Evolutionary conservation across 2,888 invertebrate species (phyloP), one percentile per base, ranked within the genome.

Genomic region (Sesia apiformis): DNA sequence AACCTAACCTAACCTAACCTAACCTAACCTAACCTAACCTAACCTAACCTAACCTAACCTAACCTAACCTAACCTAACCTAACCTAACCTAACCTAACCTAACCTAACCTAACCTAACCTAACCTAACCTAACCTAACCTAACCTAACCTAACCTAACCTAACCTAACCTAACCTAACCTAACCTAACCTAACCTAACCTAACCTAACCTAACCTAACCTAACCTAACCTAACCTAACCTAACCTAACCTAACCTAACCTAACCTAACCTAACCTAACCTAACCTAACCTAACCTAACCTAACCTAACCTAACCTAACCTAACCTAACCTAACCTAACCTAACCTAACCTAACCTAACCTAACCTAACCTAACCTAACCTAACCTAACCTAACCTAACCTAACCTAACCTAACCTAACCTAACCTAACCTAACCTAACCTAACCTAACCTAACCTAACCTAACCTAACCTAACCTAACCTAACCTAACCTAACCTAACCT

Each of bases 71-170:
- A 55, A 55, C 61, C 56, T 56, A 57, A 54, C 61, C 58, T 59
- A 58, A 57, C 59, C 59, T 58, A 57, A 56, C 56, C 58, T 56
- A 55, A 56, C 56, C 58, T 56, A 57, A 56, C 59, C 59, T 58
- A 58, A 58, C 58, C 61, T 57, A 56, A 58, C 56, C 61, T 58
- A 57, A 58, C 58, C 60, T 58, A 57, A 56, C 56, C 58, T 56
- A 55, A 56, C 56, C 58, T 56, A 55, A 56, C 56, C 58, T 57
- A 55, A 57, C 56, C 58, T 58, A 57, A 57, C 58, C 56, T 57
- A 57, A 57, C 58, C 58, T 58, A 57, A 57, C 58, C 58, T 56
- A 56, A 57, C 60, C 58, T 58, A 58, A 57, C 60, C 58, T 58
- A 58, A 53, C 56, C 58, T 58, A 56, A 56, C 58, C 58, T 58